Base-by-base conservation (phyloP, 2,888 invertebrate species). In the Philonicus albiceps region DNA sequence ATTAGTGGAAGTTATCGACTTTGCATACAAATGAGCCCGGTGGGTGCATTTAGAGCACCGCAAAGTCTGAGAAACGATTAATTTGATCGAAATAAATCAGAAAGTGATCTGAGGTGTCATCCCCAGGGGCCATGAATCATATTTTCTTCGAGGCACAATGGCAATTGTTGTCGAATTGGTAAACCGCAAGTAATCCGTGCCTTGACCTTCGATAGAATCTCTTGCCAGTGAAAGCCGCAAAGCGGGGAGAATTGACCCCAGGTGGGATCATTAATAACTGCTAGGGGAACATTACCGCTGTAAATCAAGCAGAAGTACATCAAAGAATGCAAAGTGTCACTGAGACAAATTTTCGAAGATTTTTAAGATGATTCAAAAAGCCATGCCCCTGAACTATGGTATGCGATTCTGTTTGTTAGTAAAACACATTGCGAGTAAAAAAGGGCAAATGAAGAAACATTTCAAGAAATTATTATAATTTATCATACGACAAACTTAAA, bases 61-160 rank as follows among this genome's bases (percentile, higher is more conserved):
- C 76, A 76, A 74, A 34, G 74, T 40, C 19, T 76, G 40, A 19
- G 76, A 76, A 76, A 76, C 22, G 40, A 40, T 76, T 34, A 76
- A 76, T 76, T 76, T 40, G 76, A 40, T 37, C 76, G 37, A 76
- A 76, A 76, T 76, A 76, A 76, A 76, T 76, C n/a, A 19, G 4
- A 76, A 76, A 37, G 76, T 40, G 22, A 6, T 22, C 8, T 11
- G 11, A 2, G 40, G 16, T 76, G 40, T 22, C 34, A n/a, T 76
- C 22, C 76, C 76, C 22, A 22, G 34, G 13, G 22, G 22, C 19
- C 64, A 76, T 76, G 76, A 76, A 76, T 76, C 76, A 76, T 22
- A 76, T 22, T 40, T 40, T 11, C 64, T 1, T 1, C 76, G 6
- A 13, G 37, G 34, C 34, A 76, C 76, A 76, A 76, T 76, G 76